Conservation (phyloP, 2,797 vertebrate genomes). For the Luscinia megarhynchos region DNA sequence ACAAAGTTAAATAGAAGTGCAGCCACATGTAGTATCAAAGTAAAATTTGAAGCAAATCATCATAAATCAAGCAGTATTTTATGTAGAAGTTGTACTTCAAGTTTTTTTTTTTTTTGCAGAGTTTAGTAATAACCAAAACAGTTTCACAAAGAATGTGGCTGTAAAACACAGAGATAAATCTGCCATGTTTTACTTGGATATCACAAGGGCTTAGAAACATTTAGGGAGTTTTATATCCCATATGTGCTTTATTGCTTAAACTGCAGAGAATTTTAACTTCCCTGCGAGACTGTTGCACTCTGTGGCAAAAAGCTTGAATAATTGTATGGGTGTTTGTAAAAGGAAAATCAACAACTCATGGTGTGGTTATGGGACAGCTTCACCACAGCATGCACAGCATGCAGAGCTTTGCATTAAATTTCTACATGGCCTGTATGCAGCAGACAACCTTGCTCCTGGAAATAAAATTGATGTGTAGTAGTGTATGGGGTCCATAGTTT, state of each 20-base stretch:
- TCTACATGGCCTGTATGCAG: background rate
- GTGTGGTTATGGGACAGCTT: background rate
- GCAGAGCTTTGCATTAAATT: background rate
- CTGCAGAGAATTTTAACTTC: background rate
- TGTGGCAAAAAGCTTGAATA: background rate
- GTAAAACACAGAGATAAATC: slow-evolving; percentile 21
- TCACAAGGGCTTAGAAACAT: background rate
- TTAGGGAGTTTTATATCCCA: background rate
- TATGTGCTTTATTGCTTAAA: slow-evolving; percentile 43
- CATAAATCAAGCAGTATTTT: slow-evolving; percentile 13
- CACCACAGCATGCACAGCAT: background rate
- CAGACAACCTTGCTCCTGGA: background rate
- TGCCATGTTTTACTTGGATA: background rate
- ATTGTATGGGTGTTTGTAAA: background rate
- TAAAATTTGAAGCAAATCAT: background rate
- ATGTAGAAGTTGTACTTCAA: background rate
- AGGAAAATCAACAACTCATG: background rate
- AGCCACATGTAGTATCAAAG: background rate
- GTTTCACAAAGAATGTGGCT: background rate
- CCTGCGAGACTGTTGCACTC: background rate
- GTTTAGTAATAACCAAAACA: background rate
- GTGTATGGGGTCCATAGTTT: accelerated
- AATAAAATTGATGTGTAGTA: accelerated
- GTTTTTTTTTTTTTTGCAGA: background rate
- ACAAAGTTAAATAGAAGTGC: background rate